Evolutionary conservation across 2,797 vertebrate genomes (phyloP).

Genomic region (Cephalopachus bancanus): DNA sequence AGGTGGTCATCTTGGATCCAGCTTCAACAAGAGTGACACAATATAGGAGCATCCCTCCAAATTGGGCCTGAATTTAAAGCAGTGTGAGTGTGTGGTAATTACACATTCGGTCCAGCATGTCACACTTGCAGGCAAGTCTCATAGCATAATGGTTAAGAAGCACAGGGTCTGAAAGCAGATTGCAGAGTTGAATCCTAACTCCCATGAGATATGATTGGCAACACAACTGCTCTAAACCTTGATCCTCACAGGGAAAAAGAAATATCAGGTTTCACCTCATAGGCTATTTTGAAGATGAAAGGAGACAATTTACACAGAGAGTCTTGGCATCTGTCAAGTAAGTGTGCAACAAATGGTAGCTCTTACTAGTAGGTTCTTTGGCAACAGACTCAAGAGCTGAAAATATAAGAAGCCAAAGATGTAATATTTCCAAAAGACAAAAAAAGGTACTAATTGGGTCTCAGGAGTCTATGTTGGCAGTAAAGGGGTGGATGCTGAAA

Average conservation of each 20-base stretch:
- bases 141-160: background rate
- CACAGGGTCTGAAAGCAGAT: background rate
- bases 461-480: background rate
- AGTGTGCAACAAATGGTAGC: background rate
- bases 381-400: slow-evolving; percentile 41
- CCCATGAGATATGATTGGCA: background rate
- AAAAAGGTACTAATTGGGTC: slow-evolving; percentile 51
- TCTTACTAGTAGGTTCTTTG: slow-evolving; percentile 45
- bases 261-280: background rate
- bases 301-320: background rate
- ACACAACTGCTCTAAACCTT: background rate
- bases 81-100: background rate
- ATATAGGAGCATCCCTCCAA: background rate
- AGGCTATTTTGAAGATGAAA: slow-evolving; percentile 7
- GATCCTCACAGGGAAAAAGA: background rate
- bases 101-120: background rate
- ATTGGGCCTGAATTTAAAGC: background rate
- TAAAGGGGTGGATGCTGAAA: slow-evolving; percentile 14
- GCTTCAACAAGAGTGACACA: background rate
- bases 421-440: slow-evolving; percentile 43
- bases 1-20: background rate
- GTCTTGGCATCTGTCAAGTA: background rate
- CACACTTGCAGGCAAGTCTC: background rate
- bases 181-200: background rate
- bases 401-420: slow-evolving; percentile 32